Base-by-base conservation (phyloP, 1,140 invertebrate genomes). In the Trichomalopsis sarcophagae region DNA sequence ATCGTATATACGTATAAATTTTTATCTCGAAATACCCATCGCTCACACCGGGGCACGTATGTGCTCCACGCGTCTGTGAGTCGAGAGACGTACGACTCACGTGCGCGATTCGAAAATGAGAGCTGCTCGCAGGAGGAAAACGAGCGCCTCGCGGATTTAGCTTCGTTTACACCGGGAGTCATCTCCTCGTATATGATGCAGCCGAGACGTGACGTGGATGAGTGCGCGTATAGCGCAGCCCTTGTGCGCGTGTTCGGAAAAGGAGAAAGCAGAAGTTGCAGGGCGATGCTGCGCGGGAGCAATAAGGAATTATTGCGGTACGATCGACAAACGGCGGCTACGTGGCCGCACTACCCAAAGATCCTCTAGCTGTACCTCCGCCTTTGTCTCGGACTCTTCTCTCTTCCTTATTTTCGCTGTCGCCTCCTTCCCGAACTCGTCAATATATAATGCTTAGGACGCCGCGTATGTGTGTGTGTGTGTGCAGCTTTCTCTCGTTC, bases 271-370 rank as follows among this genome's bases (percentile, higher is more conserved):
- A 80, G 66, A 33, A 86, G 89, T 86, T 87, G 85, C 81, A 79
- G 84, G 88, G 9, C 14, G 74, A 44, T 30, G n/a, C 87, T 88
- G 89, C 73, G 91, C 91, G 87, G 89, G 90, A 93, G 92, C 92
- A 93, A 93, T 93, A 93, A 93, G 92, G 90, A 93, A 93, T 93
- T 93, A 93, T 93, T 93, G 92, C 92, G 92, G 92, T 91, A 90
- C 91, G 90, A 92, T 93, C 92, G 92, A 93, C 92, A 93, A 93
- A 93, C 92, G 92, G 91, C 91, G 89, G 90, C 88, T 92, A 93
- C 93, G 92, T 93, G 92, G 91, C 89, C 89, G 90, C 87, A 92
- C 91, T 93, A 90, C 91, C 84, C 88, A 92, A 91, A 86, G 90
- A 90, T 27, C 27, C 27, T 27, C 27, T 27, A 27, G 27, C 79